Evolutionary conservation across 2,888 invertebrate species (phyloP), one percentile per base, ranked within the genome.

Genomic region (Dryobota labecula): DNA sequence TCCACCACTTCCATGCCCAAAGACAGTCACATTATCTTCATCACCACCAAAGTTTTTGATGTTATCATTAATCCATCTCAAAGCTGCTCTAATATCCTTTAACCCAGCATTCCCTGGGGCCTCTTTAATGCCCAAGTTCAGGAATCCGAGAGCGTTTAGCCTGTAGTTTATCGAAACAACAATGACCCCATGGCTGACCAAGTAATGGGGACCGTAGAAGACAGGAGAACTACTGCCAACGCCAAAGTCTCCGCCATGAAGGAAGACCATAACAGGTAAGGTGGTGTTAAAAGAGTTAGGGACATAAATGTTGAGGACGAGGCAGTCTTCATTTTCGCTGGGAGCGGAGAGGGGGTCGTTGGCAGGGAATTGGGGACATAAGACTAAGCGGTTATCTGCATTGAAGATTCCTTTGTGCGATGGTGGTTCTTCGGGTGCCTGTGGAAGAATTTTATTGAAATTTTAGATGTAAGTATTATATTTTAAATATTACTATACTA

Each of bases 171-270:
- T 79, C 0, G 96, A 95, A 0, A 96, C 94, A 0, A 96, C 87
- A 0, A 96, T 88, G 0, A 95, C 90, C 0, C 91, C 93, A 51
- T 96, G 94, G 30, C 90, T 92, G 41, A 95, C 86, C 2, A 96
- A 87, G 67, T 95, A 96, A 72, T 96, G 93, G 0, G 96, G 96
- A 0, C 96, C 96, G 73, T 93, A 93, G 76, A 95, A 93, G 41
- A 85, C 86, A 0, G 95, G 91, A 0, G 94, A 94, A 0, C 95
- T 94, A 2, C 94, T 93, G 0, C 96, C 96, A 0, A 91, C 85
- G 0, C 94, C 94, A 53, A 96, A 96, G 7, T 92, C 95, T 2
- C 96, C 96, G 0, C 96, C 96, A 36, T 96, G 96, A 2, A 96
- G 89, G 78, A 90, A 95, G 0, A 96, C 93, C 91, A 96, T 94